Evolutionary conservation across 1,140 invertebrate species (phyloP).

Genomic region (Ceratosolen solmsi): DNA sequence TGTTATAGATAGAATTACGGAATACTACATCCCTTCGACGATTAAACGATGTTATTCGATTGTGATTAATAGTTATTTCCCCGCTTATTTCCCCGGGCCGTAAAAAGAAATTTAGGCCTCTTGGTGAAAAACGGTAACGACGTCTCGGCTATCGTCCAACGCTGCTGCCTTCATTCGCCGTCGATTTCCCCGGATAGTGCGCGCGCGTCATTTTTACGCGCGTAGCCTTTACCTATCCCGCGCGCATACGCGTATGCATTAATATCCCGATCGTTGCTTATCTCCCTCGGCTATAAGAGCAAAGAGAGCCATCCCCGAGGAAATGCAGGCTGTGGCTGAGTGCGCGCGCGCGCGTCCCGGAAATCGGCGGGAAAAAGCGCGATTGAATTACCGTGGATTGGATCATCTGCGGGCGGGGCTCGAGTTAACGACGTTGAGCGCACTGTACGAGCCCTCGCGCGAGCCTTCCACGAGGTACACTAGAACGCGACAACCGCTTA

Average conservation of each 20-base stretch:
- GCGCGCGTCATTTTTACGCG: too few species aligned
- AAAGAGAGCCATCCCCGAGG: background rate
- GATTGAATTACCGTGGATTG: constrained; percentile 50
- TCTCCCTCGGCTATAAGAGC: background rate
- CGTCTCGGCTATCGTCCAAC: too few species aligned
- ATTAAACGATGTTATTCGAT: constrained; percentile 41
- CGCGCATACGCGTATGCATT: background rate
- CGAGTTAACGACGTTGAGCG: constrained; percentile 8
- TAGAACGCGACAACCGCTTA: background rate
- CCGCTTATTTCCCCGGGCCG: constrained; percentile 12
- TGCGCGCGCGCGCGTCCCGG: constrained; percentile 1
- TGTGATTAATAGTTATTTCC: constrained; percentile 45
- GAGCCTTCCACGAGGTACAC: background rate
- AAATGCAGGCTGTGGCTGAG: too few species aligned
- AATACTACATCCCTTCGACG: background rate
- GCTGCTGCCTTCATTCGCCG: too few species aligned
- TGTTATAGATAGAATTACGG: too few species aligned
- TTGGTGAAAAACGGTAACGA: background rate
- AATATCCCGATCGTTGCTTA: background rate
- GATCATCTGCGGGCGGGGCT: constrained; percentile 32
- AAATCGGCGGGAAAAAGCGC: constrained; percentile 44
- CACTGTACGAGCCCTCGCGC: background rate
- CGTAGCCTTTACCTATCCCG: background rate
- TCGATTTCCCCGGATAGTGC: too few species aligned
- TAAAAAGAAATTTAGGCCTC: constrained; percentile 41